phyloP scores from a whole-genome alignment of 1,140 invertebrate species.

The Globodera ellingtonae region DNA sequence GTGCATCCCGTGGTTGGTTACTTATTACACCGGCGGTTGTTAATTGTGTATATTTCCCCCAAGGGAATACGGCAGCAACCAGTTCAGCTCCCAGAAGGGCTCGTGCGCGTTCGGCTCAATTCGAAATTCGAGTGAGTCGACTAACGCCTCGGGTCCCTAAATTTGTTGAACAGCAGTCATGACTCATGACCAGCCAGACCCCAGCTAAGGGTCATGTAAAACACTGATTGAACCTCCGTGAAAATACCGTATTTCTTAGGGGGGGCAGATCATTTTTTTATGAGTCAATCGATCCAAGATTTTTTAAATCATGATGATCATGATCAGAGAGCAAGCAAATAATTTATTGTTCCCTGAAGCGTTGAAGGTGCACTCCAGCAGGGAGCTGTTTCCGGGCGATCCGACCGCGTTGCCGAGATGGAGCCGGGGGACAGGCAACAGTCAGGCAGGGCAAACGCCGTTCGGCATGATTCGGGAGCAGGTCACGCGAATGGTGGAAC shows the following conservation, averaged over 20 bases:
- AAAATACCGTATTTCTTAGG: no score
- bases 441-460: constrained; percentile 43
- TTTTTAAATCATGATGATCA: no score
- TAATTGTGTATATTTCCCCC: background rate
- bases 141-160: background rate
- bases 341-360: background rate
- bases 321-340: no score
- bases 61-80: constrained; percentile 26
- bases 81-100: constrained; percentile 28
- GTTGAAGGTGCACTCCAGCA: constrained; percentile 19
- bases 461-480: constrained; percentile 48
- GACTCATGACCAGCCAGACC: no score
- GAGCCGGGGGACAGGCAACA: constrained; percentile 4
- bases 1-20: constrained; percentile 17
- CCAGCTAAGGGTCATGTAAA: no score
- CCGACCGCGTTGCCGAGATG: constrained; percentile 7
- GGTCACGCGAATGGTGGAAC: constrained; percentile 35
- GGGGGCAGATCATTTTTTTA: no score
- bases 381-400: background rate
- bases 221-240: no score
- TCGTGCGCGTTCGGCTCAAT: background rate
- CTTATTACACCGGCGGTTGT: no score
- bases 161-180: no score
- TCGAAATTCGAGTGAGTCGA: constrained; percentile 20
- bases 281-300: no score